A percentile compares a stretch with the other conserved stretches of the same genome.
These are phyloP conservation scores for Nemoura dubitans DNA, from an alignment of 2,888 invertebrate species.

Conservation along the genomic window DNA sequence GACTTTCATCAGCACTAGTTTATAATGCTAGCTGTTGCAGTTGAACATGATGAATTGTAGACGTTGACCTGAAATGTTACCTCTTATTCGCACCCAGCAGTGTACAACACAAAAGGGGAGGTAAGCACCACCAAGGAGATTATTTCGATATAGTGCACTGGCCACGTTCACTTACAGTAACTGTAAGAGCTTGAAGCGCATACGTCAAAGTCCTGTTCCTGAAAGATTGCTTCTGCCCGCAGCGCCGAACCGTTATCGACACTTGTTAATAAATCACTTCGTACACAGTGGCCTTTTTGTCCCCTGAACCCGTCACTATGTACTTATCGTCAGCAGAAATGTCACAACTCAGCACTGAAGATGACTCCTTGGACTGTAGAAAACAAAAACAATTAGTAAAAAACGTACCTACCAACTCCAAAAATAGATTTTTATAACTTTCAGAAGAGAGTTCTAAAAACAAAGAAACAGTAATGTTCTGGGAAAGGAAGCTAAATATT, in stretches of 20 bases:
- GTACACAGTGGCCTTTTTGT: conserved; percentile 97
- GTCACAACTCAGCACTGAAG: conserved; percentile 97
- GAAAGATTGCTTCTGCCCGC: background rate
- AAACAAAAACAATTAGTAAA: conserved; percentile 51
- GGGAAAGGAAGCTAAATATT: too few species aligned
- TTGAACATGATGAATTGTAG: background rate
- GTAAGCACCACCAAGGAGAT: background rate
- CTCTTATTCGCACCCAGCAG: background rate
- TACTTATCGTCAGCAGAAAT: conserved; percentile 97
- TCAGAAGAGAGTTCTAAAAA: too few species aligned
- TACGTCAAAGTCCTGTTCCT: background rate
- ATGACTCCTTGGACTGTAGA: conserved; percentile 91
- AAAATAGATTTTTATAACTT: too few species aligned
- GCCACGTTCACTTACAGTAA: background rate
- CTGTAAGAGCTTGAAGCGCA: background rate
- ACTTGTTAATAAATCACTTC: conserved; percentile 85
- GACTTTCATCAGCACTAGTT: background rate
- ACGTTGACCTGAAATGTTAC: background rate
- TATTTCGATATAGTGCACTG: background rate
- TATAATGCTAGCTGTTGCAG: background rate
- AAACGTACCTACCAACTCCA: too few species aligned
- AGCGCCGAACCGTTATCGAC: background rate
- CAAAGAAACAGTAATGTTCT: too few species aligned
- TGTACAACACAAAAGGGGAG: background rate
- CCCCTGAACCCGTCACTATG: conserved; percentile 97